phyloP scores from a whole-genome alignment of 2,113 vertebrate genomes.

The Andinoacara biseriatus region DNA sequence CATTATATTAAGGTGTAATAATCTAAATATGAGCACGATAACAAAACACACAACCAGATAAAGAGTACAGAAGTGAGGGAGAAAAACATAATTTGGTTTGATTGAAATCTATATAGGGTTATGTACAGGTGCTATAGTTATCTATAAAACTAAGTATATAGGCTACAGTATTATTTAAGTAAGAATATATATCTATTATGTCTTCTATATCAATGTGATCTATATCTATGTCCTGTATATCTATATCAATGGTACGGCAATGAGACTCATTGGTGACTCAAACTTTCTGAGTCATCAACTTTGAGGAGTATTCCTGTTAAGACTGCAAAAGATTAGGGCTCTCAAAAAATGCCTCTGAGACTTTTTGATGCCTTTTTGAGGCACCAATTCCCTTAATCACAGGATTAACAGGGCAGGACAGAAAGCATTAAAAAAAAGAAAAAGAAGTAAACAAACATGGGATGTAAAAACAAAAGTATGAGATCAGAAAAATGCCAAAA shows the following conservation, averaged over 20 bases:
- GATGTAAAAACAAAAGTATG: neutral
- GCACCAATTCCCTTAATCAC: neutral
- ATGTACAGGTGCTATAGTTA: no score
- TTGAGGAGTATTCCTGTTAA: no score
- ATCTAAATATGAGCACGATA: neutral
- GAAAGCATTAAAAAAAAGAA: neutral
- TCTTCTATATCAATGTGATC: neutral
- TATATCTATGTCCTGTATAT: no score
- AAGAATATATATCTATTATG: neutral
- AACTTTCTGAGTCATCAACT: no score
- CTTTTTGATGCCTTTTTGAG: neutral
- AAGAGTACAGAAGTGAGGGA: neutral
- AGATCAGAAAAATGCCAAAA: neutral
- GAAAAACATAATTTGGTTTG: no score
- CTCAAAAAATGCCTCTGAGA: neutral
- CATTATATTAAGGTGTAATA: neutral
- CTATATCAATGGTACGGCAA: no score
- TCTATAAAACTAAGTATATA: neutral
- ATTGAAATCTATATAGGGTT: no score
- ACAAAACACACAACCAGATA: neutral
- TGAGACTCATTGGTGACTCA: no score
- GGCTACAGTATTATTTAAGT: neutral
- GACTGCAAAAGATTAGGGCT: no score
- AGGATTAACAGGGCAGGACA: neutral
- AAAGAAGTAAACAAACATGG: neutral